These are phyloP conservation scores for Aradus depressus DNA, from an alignment of 2,888 invertebrate species.

Conservation along the genomic window DNA sequence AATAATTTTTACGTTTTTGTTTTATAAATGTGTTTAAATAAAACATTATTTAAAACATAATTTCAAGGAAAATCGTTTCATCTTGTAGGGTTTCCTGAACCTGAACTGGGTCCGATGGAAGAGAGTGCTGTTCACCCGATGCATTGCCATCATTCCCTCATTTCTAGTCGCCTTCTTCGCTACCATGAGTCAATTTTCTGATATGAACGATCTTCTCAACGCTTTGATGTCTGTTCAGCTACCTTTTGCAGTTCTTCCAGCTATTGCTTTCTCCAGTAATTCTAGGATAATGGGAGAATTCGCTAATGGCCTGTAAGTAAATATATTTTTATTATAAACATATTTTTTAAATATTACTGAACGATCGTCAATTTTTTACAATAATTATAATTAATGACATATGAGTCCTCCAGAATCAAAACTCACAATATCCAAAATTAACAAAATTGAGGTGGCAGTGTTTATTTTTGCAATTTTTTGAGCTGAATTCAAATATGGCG, in stretches of 20 bases:
- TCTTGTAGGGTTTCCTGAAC: slow-evolving; percentile 58
- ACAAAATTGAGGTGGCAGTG: no score
- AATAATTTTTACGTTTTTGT: no score
- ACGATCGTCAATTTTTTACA: no score
- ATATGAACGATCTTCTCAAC: slow-evolving; percentile 75
- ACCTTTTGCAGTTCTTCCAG: slow-evolving; percentile 75
- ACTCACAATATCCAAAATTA: no score
- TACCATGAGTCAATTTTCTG: slow-evolving; percentile 54
- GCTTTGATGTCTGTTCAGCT: slow-evolving; percentile 76
- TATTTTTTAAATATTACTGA: no score
- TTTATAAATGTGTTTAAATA: no score
- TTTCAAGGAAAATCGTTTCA: not conserved
- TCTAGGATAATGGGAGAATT: slow-evolving; percentile 71
- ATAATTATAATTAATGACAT: no score
- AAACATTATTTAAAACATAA: not conserved
- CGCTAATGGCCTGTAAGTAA: slow-evolving; percentile 61
- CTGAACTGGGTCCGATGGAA: slow-evolving; percentile 77
- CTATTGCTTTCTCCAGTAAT: slow-evolving; percentile 73
- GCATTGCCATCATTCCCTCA: slow-evolving; percentile 64
- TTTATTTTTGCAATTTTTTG: no score
- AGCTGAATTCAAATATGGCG: no score
- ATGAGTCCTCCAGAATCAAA: no score
- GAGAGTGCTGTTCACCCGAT: slow-evolving; percentile 68
- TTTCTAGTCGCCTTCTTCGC: slow-evolving; percentile 56
- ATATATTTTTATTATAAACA: no score